Evolutionary conservation across 2,797 vertebrate species (phyloP).

Genomic region (Acanthornis magna): DNA sequence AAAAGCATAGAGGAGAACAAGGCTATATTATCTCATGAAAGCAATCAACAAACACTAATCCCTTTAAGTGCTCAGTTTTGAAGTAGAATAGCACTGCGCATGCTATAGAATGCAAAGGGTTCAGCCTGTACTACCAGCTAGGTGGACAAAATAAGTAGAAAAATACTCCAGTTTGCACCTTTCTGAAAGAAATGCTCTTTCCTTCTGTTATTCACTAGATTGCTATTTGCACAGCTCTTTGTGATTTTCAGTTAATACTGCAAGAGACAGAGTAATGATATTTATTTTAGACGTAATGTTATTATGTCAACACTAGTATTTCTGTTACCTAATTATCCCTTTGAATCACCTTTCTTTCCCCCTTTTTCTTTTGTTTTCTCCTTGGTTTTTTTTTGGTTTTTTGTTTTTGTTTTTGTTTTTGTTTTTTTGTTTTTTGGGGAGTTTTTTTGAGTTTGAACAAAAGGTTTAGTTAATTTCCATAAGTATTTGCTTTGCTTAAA

Average conservation of each 20-base stretch:
- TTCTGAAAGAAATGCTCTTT: conserved; percentile 1
- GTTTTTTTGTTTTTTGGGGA: not conserved
- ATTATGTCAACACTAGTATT: not conserved
- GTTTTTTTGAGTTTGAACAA: not conserved
- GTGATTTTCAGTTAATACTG: not conserved
- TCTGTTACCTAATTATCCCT: not conserved
- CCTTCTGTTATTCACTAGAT: not conserved
- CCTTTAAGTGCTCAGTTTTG: conserved; percentile 38
- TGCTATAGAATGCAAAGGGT: not conserved
- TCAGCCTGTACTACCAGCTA: not conserved
- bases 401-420: not conserved
- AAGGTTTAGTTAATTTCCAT: not conserved
- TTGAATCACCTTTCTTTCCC: not conserved
- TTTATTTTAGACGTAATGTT: not conserved
- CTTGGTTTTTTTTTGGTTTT: too few species aligned
- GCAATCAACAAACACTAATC: conserved; percentile 57
- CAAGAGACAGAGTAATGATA: not conserved
- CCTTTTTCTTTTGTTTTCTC: too few species aligned
- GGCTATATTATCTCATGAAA: conserved; percentile 39
- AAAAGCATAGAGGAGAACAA: conserved; percentile 17
- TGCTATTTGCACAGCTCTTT: not conserved
- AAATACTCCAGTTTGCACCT: not conserved
- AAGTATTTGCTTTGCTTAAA: not conserved
- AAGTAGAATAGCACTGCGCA: not conserved
- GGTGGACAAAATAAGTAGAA: not conserved